Evolutionary conservation across 2,797 vertebrate species (phyloP).

Genomic region (Sebastiscus tertius): DNA sequence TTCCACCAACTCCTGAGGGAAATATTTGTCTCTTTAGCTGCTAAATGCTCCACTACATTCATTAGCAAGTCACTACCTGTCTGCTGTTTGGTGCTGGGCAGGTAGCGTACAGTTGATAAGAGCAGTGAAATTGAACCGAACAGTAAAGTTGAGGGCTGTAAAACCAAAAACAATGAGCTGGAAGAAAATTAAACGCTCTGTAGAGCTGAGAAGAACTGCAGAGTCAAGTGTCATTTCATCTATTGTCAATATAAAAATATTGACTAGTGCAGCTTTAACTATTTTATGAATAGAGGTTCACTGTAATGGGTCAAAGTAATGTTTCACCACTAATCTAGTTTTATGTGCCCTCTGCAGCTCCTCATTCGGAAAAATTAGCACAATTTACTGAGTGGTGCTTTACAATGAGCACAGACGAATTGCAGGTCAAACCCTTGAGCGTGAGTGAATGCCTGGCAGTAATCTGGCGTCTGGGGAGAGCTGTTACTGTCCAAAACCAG

Average conservation of each 20-base stretch:
- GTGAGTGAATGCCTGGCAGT: slow-evolving; percentile 34
- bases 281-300: background rate
- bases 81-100: background rate
- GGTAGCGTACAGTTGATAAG: background rate
- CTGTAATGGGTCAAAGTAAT: background rate
- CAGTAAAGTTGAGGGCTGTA: background rate
- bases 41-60: background rate
- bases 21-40: background rate
- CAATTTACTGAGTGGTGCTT: slow-evolving; percentile 15
- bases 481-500: slow-evolving; percentile 30
- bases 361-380: background rate
- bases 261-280: background rate
- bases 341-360: slow-evolving; percentile 2
- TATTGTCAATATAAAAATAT: background rate
- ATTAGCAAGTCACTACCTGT: background rate
- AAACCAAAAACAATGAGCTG: background rate
- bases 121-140: background rate
- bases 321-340: slow-evolving; percentile 9
- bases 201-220: background rate
- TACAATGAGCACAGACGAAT: slow-evolving; percentile 14
- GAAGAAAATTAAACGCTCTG: background rate
- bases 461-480: slow-evolving; percentile 17
- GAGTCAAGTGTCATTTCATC: background rate
- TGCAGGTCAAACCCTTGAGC: slow-evolving; percentile 10
- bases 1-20: background rate